Evolutionary conservation across 2,888 invertebrate species (phyloP).

Genomic region (Cybosia mesomella): DNA sequence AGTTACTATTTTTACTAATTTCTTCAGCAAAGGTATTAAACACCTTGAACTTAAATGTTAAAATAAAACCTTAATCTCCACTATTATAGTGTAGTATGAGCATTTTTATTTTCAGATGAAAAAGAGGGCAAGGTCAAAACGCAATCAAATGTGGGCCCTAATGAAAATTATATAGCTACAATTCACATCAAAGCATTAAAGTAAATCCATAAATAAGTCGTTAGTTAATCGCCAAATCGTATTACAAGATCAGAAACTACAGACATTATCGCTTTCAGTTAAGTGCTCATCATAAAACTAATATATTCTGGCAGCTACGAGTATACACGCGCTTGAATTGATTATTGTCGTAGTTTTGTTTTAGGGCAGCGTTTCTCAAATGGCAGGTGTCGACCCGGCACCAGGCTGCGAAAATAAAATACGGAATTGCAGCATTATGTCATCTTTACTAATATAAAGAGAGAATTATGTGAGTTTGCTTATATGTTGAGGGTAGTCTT

Average conservation of each 20-base stretch:
- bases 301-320: constrained; percentile 56
- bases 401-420: background rate
- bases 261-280: constrained; percentile 40
- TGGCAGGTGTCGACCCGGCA: no score
- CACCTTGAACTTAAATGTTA: background rate
- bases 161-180: background rate
- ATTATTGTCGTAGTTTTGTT: constrained; percentile 52
- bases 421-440: no score
- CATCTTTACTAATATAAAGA: no score
- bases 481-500: no score
- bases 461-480: no score
- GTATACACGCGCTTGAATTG: constrained; percentile 58
- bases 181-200: constrained; percentile 3
- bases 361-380: constrained; percentile 20
- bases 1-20: background rate
- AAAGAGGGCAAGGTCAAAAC: background rate
- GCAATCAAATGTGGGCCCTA: background rate
- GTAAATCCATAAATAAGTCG: background rate
- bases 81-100: background rate
- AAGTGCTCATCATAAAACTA: constrained; percentile 59
- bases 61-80: background rate
- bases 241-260: constrained; percentile 29
- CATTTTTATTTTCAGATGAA: background rate
- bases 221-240: background rate
- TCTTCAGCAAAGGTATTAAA: background rate